Evolutionary conservation across 2,888 invertebrate species (phyloP), one percentile per base, ranked within the genome.

Genomic region (Meloe dianella): DNA sequence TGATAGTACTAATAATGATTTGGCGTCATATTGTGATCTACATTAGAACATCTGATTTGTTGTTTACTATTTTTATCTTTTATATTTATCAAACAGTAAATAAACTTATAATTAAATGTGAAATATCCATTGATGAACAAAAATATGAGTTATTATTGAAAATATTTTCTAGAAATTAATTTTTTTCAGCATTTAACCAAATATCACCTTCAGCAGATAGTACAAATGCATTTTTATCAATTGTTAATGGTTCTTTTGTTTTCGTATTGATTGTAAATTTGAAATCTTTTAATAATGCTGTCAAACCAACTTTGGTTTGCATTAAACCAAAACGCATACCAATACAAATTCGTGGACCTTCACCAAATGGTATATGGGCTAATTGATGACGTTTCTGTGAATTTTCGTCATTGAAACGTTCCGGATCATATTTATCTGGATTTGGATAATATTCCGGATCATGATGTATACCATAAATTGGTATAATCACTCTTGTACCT

Each of bases 371-470:
- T 82, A 87, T 82, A 84, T 86, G 87, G 64, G 85, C 84, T 69
- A 84, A 87, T 0, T 84, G 85, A 64, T 87, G 86, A 56, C 87
- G 80, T 38, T 82, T 83, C 0, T 84, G 82, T 66, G 86, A 87
- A 24, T 85, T 85, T 61, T 86, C 85, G 8, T 84, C 81, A 0
- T 84, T 77, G 79, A 89, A 90, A 68, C 89, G 83, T 24, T 89
- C 87, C 0, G 89, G 89, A 60, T 86, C 85, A 67, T 89, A 90
- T 32, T 83, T 83, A 0, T 87, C 84, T 0, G 90, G 90, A 5
- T 90, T 84, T 0, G 87, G 86, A 61, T 71, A 73, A 59, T 70
- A 60, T 47, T 71, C 65, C 4, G 65, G 58, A 60, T 74, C 73
- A 29, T 69, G 54, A 24, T 71, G 71, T 4, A 66, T 66, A 22